These are phyloP conservation scores for Caenorhabditis uteleia DNA, from an alignment of 2,888 invertebrate species.

Conservation along the genomic window DNA sequence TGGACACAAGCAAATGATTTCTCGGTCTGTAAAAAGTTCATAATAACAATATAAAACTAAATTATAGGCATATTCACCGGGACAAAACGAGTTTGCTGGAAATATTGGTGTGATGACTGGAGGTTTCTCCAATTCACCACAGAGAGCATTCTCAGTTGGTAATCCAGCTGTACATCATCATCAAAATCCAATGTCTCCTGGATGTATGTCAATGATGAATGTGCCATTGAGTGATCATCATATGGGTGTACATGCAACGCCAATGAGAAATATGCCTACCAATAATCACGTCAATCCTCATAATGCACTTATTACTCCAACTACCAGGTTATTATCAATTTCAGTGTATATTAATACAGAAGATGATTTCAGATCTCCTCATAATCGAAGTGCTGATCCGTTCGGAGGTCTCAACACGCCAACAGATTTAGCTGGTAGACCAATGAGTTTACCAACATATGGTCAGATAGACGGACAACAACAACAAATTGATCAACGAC, in stretches of 20 bases:
- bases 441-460: slow-evolving; percentile 41
- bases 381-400: slow-evolving; percentile 34
- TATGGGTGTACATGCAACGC: neutral
- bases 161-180: slow-evolving; percentile 19
- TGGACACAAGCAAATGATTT: slow-evolving; percentile 35
- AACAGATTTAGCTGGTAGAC: slow-evolving; percentile 18
- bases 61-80: slow-evolving; percentile 26
- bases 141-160: slow-evolving; percentile 43
- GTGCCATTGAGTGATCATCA: slow-evolving; percentile 30
- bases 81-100: slow-evolving; percentile 11
- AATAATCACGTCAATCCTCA: slow-evolving; percentile 4
- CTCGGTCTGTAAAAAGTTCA: neutral
- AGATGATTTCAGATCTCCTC: slow-evolving; percentile 32
- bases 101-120: neutral
- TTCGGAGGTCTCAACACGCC: slow-evolving; percentile 11
- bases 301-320: slow-evolving; percentile 22
- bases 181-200: slow-evolving; percentile 38
- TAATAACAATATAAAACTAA: neutral
- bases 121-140: slow-evolving; percentile 14
- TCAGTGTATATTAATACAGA: neutral
- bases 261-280: neutral
- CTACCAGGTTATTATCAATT: slow-evolving; percentile 5
- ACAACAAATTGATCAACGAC: slow-evolving; percentile 2
- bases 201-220: slow-evolving; percentile 54
- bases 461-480: slow-evolving; percentile 33